These are phyloP conservation scores for Phallusia fumigata DNA, from an alignment of 23 tunicate genomes.

Conservation along the genomic window DNA sequence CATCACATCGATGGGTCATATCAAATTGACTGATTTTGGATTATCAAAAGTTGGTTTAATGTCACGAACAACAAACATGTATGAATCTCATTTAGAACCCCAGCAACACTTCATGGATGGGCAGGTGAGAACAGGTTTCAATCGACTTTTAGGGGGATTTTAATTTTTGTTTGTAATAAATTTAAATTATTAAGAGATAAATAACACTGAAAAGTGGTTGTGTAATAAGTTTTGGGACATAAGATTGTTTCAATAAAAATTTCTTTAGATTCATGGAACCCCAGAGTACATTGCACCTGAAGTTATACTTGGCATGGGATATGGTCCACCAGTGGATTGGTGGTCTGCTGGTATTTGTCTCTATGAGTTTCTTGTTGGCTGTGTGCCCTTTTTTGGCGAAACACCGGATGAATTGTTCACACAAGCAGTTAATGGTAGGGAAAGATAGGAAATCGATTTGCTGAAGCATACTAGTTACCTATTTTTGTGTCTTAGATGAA, in stretches of 20 bases:
- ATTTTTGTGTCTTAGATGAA: conserved; percentile 1
- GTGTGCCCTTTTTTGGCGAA: conserved; percentile 88
- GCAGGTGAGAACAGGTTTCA: conserved; percentile 57
- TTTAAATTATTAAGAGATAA: no score
- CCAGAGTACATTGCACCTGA: conserved; percentile 97
- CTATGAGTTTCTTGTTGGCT: conserved; percentile 92
- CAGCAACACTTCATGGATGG: conserved; percentile 69
- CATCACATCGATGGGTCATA: conserved; percentile 92
- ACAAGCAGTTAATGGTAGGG: conserved; percentile 71
- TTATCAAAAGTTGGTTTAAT: conserved; percentile 94
- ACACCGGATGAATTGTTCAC: conserved; percentile 91
- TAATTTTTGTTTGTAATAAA: no score
- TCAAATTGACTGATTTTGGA: conserved; percentile 95
- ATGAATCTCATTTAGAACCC: conserved; percentile 73
- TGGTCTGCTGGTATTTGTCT: conserved; percentile 95
- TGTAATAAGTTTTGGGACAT: no score
- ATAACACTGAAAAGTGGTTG: no score
- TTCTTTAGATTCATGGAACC: conserved; percentile 65
- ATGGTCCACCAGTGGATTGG: conserved; percentile 93
- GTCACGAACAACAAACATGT: conserved; percentile 83
- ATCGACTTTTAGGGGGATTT: no score
- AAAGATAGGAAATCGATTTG: not conserved
- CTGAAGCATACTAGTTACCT: not conserved
- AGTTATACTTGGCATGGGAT: conserved; percentile 81
- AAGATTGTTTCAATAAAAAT: not conserved